Base-by-base conservation (phyloP, 2,888 invertebrate genomes). In the Monochamus alternatus region DNA sequence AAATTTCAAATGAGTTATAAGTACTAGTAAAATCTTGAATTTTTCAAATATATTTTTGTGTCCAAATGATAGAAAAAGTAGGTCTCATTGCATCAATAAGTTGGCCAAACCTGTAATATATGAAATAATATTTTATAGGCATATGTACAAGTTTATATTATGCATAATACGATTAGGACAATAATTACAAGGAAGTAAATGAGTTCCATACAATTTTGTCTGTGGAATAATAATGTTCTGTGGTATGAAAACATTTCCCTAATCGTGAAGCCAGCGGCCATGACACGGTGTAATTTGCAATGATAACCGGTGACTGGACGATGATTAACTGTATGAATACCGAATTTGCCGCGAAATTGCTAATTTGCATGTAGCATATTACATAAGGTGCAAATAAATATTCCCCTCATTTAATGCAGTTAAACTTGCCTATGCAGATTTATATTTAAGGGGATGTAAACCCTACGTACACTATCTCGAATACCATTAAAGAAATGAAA, bases 291-390 rank as follows among this genome's bases (percentile, higher is more conserved):
- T 87, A 88, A 88, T 88, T 88, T 88, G 87, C 88, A 87, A 87
- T 86, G 87, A 87, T 88, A 89, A 88, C 88, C 87, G 88, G 88
- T 85, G 87, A 88, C 88, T 87, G 89, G 88, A 88, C 88, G 87
- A 88, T 88, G 89, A 88, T 89, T 88, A 88, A 89, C 88, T 88
- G 87, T 87, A 88, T 89, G 89, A 88, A 89, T 89, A 88, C 84
- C 87, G 87, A 87, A 89, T 88, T 87, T 85, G 87, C 84, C 86
- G 85, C 84, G 88, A 89, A 89, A 89, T 89, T 88, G 88, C 88
- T 87, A 87, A 84, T 85, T 84, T 85, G 85, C 85, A 85, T 84
- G 79, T 81, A 80, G 78, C 78, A 75, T 80, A 78, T 81, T 75
- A 80, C 71, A 63, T 69, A 77, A 43, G 68, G 58, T 58, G 51